These are phyloP conservation scores for Rhagophthalmus giganteus DNA, from an alignment of 2,888 invertebrate genomes.

Conservation along the genomic window DNA sequence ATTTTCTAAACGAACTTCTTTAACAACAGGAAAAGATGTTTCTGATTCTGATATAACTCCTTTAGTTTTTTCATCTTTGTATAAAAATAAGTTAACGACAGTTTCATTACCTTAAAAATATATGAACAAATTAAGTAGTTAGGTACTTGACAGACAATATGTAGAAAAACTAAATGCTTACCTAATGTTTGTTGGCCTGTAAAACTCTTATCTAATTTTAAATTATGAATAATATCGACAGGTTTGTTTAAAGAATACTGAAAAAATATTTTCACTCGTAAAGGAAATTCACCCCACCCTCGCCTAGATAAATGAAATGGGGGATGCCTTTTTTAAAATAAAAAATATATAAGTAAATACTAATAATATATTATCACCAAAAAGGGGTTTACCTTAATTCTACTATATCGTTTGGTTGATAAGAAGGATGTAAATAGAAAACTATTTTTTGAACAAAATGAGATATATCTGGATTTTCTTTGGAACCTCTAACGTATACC, in stretches of 20 bases:
- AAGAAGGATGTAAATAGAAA: conserved; percentile 83
- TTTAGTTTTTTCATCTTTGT: conserved; percentile 9
- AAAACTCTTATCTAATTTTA: conserved; percentile 79
- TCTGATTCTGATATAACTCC: too few relatives aligned
- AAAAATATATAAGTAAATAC: neutral
- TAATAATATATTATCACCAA: neutral
- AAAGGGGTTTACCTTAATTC: conserved; percentile 64
- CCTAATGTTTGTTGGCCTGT: conserved; percentile 83
- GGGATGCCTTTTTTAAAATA: conserved; percentile 56
- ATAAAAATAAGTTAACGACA: conserved; percentile 70
- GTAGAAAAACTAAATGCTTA: conserved; percentile 46
- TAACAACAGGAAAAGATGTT: too few relatives aligned
- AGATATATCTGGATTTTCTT: conserved; percentile 63
- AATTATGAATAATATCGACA: conserved; percentile 75
- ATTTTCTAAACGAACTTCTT: too few relatives aligned
- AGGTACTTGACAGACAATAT: neutral
- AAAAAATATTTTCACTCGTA: conserved; percentile 80
- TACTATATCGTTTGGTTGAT: conserved; percentile 83
- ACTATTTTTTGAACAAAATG: conserved; percentile 72
- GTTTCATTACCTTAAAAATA: conserved; percentile 74
- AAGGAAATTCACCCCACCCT: conserved; percentile 93
- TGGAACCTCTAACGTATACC: conserved; percentile 78
- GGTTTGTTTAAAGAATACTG: conserved; percentile 73
- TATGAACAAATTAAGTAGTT: too few relatives aligned
- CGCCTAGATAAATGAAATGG: conserved; percentile 84